These are phyloP conservation scores for Lamellibrachia columna DNA, from an alignment of 2,888 invertebrate genomes.

Conservation along the genomic window DNA sequence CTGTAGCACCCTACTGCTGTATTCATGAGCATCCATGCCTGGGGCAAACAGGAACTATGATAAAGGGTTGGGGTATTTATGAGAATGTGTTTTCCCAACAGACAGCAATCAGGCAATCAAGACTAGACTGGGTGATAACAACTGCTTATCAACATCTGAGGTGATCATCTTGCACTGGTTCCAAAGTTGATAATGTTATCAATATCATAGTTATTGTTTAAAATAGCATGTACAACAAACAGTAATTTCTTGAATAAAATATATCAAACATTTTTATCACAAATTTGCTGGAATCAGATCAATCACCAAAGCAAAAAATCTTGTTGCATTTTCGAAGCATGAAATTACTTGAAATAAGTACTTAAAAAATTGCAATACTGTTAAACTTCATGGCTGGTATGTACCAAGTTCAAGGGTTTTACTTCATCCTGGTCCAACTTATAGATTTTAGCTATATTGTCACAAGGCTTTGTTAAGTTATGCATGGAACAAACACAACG, in stretches of 20 bases:
- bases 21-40: neutral
- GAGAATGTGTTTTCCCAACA: neutral
- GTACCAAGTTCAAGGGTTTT: neutral
- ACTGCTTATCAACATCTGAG: neutral
- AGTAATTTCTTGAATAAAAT: neutral
- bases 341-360: neutral
- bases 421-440: neutral
- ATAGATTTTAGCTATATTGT: neutral
- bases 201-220: neutral
- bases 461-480: neutral
- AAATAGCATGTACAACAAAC: neutral
- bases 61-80: neutral
- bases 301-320: neutral
- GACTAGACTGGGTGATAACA: neutral
- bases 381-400: neutral
- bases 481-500: neutral
- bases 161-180: neutral
- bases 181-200: neutral
- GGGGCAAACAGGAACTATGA: conserved; percentile 5
- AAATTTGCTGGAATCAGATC: neutral
- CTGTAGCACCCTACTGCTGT: neutral
- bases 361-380: neutral
- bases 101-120: neutral
- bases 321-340: neutral
- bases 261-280: neutral